Base-by-base conservation (phyloP, 1,140 invertebrate genomes). In the Stegodyphus mimosarum region DNA sequence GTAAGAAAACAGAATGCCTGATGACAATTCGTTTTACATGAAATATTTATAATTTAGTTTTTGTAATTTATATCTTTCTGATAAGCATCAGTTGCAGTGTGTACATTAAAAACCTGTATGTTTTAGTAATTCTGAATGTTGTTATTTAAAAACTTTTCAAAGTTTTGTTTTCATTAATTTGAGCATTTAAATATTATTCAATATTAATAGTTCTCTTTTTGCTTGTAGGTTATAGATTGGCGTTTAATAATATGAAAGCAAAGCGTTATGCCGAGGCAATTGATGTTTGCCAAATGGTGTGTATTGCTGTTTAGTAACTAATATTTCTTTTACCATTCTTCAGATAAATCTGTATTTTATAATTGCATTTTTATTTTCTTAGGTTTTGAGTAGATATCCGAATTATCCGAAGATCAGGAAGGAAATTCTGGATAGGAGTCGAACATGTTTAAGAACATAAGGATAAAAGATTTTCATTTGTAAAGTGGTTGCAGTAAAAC, bases 381-480 rank as follows among this genome's bases (percentile, higher is more conserved):
- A 93, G 93, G 85, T 83, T 51, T 60, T 83, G 48, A 67, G n/a
- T 10, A 91, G 93, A 64, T 95, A 95, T 91, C 95, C 97, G 0
- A 95, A 98, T 87, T 98, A 97, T 92, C 95, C 96, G 0, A 95
- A 95, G 87, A 95, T 99, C 7, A 94, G 93, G 85, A 98, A 98
- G 90, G 97, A 99, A 86, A 96, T 99, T 88, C 91, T 98, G 51
- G 97, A 99, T 86, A 99, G 99, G 91, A 96, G 96, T n/a, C 93
- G 96, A 87, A 93, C 93, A 88, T 95, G 95, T 92, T 92, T 97
- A 87, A 92, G 96, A 88, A 93, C 94, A 3, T 96, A 88, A 90
- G 33, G 33, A 33, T 33, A 33, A 33, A 33, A 33, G 1, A 33
- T 33, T 1, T 33, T 33, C 33, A 33, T 33, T 33, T 33, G 33